Evolutionary conservation across 1,140 invertebrate genomes (phyloP), one percentile per base, ranked within the genome.

Genomic region (Philopotamus ludificatus): DNA sequence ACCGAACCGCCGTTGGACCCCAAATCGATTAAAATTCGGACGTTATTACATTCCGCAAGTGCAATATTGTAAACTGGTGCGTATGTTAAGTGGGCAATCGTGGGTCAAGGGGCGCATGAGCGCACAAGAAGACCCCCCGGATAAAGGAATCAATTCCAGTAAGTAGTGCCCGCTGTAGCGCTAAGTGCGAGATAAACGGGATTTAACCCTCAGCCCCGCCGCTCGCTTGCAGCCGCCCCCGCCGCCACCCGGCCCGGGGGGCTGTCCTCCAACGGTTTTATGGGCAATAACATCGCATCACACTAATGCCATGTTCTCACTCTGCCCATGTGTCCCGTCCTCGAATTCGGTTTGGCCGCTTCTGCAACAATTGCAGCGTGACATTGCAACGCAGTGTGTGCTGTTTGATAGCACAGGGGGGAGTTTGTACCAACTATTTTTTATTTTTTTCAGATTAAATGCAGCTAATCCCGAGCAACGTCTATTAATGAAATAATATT

Each of bases 101-200:
- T 12, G 54, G 54, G 54, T 57, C 28, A 57, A 57, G 9, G 28
- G 54, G 54, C 8, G 26, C 18, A 39, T n/a, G 34, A 15, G 54
- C 54, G 12, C 18, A 16, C 34, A n/a, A 49, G 15, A 51, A 22
- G 51, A 7, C 16, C 42, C 16, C 16, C 22, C 25, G 63, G 59
- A 65, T 65, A 69, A 60, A 63, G 23, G 67, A 70, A 70, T 70
- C 67, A 70, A 70, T 70, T 70, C 63, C 21, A 45, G 54, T 70
- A 66, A 70, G 67, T 70, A 70, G 64, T 62, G 47, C 45, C 49
- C 64, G 39, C 22, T 70, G 67, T 70, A 61, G 39, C 25, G 39
- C 64, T 70, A 68, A 70, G 64, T 62, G 67, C 26, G 65, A 67
- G 65, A 63, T 67, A 67, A 67, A 67, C 65, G 65, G 53, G 65